Percentiles rank a stretch among this genome's conserved stretches.
Evolutionary conservation across 2,888 invertebrate genomes (phyloP).

Genomic region (Volucella inanis): DNA sequence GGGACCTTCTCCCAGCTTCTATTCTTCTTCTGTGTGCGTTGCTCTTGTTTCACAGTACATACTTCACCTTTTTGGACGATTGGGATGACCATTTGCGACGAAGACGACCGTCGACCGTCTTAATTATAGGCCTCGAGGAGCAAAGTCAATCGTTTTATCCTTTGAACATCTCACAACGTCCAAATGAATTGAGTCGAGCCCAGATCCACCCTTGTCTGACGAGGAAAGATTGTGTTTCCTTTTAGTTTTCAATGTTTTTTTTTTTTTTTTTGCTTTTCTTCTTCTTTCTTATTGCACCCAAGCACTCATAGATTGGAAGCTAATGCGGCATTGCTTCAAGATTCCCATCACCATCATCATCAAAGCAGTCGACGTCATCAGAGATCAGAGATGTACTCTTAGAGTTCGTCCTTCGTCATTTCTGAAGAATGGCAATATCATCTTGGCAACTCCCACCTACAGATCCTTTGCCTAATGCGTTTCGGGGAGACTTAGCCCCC

Average conservation of each 20-base stretch:
- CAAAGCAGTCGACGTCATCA: slow-evolving; percentile 4
- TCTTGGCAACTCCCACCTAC: slow-evolving; percentile 64
- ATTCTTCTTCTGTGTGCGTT: slow-evolving; percentile 22
- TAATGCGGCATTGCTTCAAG: slow-evolving; percentile 47
- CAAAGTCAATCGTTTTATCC: slow-evolving; percentile 72
- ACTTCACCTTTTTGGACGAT: slow-evolving; percentile 66
- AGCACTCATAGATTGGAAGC: slow-evolving; percentile 41
- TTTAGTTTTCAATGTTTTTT: too few relatives aligned
- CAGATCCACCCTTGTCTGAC: slow-evolving; percentile 60
- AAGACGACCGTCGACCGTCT: slow-evolving; percentile 61
- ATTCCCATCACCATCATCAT: slow-evolving; percentile 54
- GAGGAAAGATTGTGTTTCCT: slow-evolving; percentile 7
- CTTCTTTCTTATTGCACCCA: slow-evolving; percentile 15
- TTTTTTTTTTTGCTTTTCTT: not conserved
- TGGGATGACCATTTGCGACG: slow-evolving; percentile 49
- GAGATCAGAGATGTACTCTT: slow-evolving; percentile 23
- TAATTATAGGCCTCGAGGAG: slow-evolving; percentile 74
- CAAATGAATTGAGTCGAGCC: slow-evolving; percentile 56
- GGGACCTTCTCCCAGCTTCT: slow-evolving; percentile 21
- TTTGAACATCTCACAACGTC: slow-evolving; percentile 58
- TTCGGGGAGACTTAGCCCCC: slow-evolving; percentile 48
- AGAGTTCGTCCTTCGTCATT: slow-evolving; percentile 67
- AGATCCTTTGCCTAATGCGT: slow-evolving; percentile 38
- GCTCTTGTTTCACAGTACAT: slow-evolving; percentile 71
- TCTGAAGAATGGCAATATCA: slow-evolving; percentile 53